Evolutionary conservation across 2,797 vertebrate genomes (phyloP).

Genomic region (Crenichthys baileyi): DNA sequence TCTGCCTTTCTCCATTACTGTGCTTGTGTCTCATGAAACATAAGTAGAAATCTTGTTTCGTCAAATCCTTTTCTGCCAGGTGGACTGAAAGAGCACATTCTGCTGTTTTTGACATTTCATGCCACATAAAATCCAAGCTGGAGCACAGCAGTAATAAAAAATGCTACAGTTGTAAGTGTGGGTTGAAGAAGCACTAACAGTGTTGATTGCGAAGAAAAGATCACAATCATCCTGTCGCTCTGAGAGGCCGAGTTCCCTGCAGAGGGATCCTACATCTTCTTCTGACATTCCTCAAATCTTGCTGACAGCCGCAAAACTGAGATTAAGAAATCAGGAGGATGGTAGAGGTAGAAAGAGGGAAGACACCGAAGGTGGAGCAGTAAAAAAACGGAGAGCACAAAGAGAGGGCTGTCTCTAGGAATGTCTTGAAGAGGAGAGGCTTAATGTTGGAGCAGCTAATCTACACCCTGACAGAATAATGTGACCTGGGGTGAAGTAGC

Average conservation of each 20-base stretch:
- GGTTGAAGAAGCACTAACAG: conserved; percentile 36
- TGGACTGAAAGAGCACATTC: conserved; percentile 12
- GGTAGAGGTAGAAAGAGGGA: conserved; percentile 26
- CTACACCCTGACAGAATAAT: conserved; percentile 41
- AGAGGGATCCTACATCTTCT: conserved; percentile 40
- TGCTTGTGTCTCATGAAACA: conserved; percentile 29
- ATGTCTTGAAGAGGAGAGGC: conserved; percentile 32
- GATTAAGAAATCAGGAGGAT: conserved; percentile 25
- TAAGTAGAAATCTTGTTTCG: conserved; percentile 26
- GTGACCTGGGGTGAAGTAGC: conserved; percentile 9
- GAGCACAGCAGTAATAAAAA: conserved; percentile 46
- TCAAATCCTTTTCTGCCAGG: conserved; percentile 27
- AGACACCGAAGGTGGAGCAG: conserved; percentile 37
- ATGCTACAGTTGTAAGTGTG: conserved; percentile 23
- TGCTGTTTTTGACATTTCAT: conserved; percentile 38
- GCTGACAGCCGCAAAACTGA: conserved; percentile 47
- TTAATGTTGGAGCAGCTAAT: conserved; percentile 47
- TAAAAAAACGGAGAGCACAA: not conserved
- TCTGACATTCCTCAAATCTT: conserved; percentile 49
- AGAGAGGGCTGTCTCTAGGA: conserved; percentile 37
- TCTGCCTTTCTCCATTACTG: conserved; percentile 45
- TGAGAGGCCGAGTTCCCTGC: conserved; percentile 34
- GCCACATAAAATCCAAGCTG: conserved; percentile 43
- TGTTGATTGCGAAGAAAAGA: conserved; percentile 51
- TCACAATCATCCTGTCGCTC: conserved; percentile 50